These are phyloP conservation scores for Phrixothrix hirtus DNA, from an alignment of 2,888 invertebrate genomes.

Conservation along the genomic window DNA sequence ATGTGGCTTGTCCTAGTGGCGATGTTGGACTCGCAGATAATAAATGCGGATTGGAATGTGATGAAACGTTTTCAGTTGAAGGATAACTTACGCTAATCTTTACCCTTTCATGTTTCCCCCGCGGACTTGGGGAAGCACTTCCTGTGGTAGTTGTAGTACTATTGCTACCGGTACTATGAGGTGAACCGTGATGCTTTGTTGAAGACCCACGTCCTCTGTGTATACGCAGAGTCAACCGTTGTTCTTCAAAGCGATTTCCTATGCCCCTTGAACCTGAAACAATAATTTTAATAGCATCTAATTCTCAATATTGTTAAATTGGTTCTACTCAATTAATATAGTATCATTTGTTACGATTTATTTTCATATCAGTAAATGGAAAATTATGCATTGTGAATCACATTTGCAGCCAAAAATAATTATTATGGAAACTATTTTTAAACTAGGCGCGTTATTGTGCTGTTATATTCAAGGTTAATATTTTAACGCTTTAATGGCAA, in stretches of 20 bases:
- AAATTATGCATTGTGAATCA: not conserved
- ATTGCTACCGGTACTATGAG: conserved; percentile 69
- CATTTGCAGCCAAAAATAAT: not conserved
- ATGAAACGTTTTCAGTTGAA: conserved; percentile 68
- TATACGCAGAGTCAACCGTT: conserved; percentile 87
- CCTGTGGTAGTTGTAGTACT: conserved; percentile 71
- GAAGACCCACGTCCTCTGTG: conserved; percentile 81
- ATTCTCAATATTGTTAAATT: not conserved
- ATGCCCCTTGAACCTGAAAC: conserved; percentile 64
- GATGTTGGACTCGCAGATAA: conserved; percentile 53
- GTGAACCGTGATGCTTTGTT: conserved; percentile 63
- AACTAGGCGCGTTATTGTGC: not conserved
- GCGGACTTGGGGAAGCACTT: conserved; percentile 65
- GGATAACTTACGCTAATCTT: conserved; percentile 87
- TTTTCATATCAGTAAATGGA: too few species aligned
- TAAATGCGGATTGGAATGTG: conserved; percentile 46
- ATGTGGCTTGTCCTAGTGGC: conserved; percentile 56
- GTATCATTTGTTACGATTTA: too few species aligned
- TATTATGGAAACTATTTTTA: not conserved
- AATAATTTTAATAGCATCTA: conserved; percentile 2
- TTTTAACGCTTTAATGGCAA: too few species aligned
- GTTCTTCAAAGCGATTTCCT: conserved; percentile 82
- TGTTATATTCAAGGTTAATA: not conserved
- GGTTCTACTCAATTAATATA: too few species aligned
- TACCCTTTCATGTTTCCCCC: conserved; percentile 73